Evolutionary conservation across 2,888 invertebrate genomes (phyloP).

Genomic region (Muscina levida): DNA sequence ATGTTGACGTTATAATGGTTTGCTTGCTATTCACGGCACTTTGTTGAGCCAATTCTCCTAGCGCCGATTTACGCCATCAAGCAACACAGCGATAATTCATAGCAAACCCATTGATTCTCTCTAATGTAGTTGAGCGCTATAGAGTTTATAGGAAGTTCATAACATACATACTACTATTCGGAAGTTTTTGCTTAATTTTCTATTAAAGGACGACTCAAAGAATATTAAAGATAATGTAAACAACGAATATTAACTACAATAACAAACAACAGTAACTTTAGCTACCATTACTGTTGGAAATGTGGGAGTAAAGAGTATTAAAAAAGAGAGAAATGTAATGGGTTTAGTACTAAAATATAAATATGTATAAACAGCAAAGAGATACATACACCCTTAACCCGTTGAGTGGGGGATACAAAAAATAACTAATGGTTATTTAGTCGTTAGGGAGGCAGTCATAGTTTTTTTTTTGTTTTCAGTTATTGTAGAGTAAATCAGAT

Average conservation of each 20-base stretch:
- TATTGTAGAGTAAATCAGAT: too few species aligned
- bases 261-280: slow-evolving; percentile 19
- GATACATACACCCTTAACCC: slow-evolving; percentile 36
- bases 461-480: too few species aligned
- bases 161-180: too few species aligned
- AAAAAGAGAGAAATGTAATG: not conserved
- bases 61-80: not conserved
- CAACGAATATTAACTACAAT: slow-evolving; percentile 7
- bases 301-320: slow-evolving; percentile 3
- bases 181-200: slow-evolving; percentile 40
- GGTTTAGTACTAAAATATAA: not conserved
- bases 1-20: not conserved
- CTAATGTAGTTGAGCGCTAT: not conserved
- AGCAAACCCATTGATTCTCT: not conserved
- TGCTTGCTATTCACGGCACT: not conserved
- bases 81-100: not conserved
- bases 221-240: slow-evolving; percentile 51
- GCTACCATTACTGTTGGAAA: not conserved
- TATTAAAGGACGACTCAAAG: slow-evolving; percentile 32
- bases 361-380: not conserved
- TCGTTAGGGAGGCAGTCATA: too few species aligned
- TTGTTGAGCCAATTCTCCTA: too few species aligned
- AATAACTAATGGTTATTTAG: too few species aligned
- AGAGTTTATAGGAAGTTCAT: slow-evolving; percentile 7
- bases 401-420: not conserved